Evolutionary conservation across 2,888 invertebrate species (phyloP).

Genomic region (Drosophila quinaria): DNA sequence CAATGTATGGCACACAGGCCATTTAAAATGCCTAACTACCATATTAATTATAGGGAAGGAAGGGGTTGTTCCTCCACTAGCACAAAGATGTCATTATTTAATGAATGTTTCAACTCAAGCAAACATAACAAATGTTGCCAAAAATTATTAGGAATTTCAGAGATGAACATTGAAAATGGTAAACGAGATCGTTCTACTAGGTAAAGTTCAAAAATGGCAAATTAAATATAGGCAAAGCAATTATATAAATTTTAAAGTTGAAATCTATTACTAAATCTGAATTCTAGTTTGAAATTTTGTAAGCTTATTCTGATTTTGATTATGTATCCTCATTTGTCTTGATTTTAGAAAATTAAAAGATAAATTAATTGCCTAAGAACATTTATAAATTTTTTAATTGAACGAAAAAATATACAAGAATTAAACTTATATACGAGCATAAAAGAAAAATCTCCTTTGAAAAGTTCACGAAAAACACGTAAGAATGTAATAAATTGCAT

Average conservation of each 20-base stretch:
- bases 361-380: neutral
- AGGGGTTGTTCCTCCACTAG: neutral
- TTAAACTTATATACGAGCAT: neutral
- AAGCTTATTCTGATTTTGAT: neutral
- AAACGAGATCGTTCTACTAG: too few relatives aligned
- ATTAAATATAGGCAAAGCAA: too few relatives aligned
- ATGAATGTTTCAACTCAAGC: neutral
- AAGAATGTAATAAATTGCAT: slow-evolving; percentile 5
- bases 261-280: too few relatives aligned
- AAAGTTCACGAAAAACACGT: neutral
- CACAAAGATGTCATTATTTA: neutral
- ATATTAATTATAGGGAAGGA: slow-evolving; percentile 17
- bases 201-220: too few relatives aligned
- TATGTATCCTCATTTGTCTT: too few relatives aligned
- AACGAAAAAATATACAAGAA: neutral
- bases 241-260: too few relatives aligned
- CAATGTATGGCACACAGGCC: slow-evolving; percentile 8
- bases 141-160: neutral
- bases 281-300: too few relatives aligned
- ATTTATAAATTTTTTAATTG: neutral
- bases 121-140: neutral
- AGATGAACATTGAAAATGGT: neutral
- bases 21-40: slow-evolving; percentile 29
- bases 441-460: neutral
- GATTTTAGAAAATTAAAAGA: neutral